These are phyloP conservation scores for Sus cebifrons DNA, from an alignment of 2,797 vertebrate genomes.

Conservation along the genomic window DNA sequence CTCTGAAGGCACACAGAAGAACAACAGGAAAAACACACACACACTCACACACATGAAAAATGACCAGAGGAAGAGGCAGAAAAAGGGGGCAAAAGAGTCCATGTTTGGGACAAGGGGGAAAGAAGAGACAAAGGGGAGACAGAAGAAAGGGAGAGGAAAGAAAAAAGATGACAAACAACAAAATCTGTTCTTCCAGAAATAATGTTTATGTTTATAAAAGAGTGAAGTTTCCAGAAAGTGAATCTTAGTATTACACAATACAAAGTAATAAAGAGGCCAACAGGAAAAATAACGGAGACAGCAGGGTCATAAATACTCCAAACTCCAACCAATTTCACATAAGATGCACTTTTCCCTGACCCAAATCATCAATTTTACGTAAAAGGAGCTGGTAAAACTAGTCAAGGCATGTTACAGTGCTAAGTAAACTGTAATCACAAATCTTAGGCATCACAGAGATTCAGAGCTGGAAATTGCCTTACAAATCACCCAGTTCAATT, in stretches of 20 bases:
- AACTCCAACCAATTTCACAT: conserved; percentile 71
- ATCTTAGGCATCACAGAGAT: neutral
- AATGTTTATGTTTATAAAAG: conserved; percentile 64
- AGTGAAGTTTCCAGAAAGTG: conserved; percentile 76
- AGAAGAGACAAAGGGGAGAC: conserved; percentile 14
- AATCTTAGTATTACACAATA: conserved; percentile 83
- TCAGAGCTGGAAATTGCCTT: conserved; percentile 72
- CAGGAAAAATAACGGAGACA: conserved; percentile 63
- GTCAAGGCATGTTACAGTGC: neutral
- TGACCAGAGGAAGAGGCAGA: conserved; percentile 8
- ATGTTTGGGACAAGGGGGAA: neutral
- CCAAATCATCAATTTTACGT: conserved; percentile 65
- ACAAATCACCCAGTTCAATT: conserved; percentile 34
- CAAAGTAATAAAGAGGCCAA: conserved; percentile 76
- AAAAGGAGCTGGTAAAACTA: conserved; percentile 54
- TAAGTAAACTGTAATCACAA: conserved; percentile 53
- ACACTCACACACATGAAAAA: conserved; percentile 27
- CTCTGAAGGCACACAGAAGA: conserved; percentile 66
- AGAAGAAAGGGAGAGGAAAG: neutral
- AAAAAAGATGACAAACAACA: neutral
- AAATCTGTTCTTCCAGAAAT: conserved; percentile 65
- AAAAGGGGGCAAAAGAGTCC: neutral
- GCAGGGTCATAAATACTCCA: conserved; percentile 59
- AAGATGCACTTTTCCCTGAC: conserved; percentile 49
- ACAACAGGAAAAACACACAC: conserved; percentile 27